These are phyloP conservation scores for Cheilosia impressa DNA, from an alignment of 2,888 invertebrate genomes.

Conservation along the genomic window DNA sequence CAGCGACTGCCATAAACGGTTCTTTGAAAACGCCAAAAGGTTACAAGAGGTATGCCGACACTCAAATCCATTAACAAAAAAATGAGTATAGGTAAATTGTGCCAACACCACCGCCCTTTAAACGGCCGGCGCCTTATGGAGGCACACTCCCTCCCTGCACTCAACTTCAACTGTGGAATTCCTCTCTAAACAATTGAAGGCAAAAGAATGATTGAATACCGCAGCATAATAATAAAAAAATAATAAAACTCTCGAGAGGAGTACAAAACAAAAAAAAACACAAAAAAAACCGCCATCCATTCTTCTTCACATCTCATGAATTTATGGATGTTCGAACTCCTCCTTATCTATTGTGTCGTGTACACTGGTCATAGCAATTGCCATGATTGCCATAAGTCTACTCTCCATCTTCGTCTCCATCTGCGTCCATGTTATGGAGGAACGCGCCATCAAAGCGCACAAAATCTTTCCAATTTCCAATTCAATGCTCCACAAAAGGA, in stretches of 20 bases:
- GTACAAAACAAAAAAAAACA: conserved; percentile 19
- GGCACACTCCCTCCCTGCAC: conserved; percentile 39
- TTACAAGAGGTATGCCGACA: no score
- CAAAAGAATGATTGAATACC: conserved; percentile 70
- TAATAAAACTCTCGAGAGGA: conserved; percentile 12
- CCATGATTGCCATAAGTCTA: conserved; percentile 69
- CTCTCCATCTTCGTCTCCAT: conserved; percentile 35
- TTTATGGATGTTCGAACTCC: conserved; percentile 62
- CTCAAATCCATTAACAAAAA: no score
- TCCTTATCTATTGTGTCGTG: conserved; percentile 69
- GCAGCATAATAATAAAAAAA: conserved; percentile 31
- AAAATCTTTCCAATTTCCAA: conserved; percentile 74
- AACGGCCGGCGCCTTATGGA: conserved; percentile 14
- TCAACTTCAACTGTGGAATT: conserved; percentile 53
- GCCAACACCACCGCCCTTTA: background rate
- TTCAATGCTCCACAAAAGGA: conserved; percentile 75
- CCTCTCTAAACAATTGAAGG: conserved; percentile 50
- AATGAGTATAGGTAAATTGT: no score
- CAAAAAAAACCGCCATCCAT: conserved; percentile 14
- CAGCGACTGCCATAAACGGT: no score
- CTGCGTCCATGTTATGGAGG: conserved; percentile 1
- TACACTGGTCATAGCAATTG: conserved; percentile 66
- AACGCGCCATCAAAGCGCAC: conserved; percentile 59
- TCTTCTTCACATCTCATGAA: conserved; percentile 59
- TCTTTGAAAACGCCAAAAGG: no score